Base-by-base conservation (phyloP, 2,888 invertebrate genomes). In the Gari tellinella region DNA sequence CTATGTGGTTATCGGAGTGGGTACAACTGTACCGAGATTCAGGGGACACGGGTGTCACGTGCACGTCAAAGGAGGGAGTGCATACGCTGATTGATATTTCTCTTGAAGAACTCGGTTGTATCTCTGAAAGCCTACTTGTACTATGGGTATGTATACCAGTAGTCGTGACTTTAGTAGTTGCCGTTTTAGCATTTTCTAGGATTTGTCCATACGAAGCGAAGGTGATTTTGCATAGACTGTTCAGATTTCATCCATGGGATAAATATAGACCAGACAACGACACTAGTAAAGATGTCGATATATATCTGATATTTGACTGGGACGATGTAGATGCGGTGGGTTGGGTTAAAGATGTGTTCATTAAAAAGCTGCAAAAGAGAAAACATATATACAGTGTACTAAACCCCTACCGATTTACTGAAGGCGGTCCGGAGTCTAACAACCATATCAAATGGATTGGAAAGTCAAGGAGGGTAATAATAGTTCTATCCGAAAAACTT, bases 151-250 rank as follows among this genome's bases (percentile, higher is more conserved):
- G 38, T 31, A 15, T 66, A 40, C 52, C 17, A 1, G 8, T 62
- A 2, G 14, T 67, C 0, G 21, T 55, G 1, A 12, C 55, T 12
- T 43, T 14, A 3, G 19, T 75, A 1, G 41, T 65, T 17, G 45
- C 48, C 12, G 57, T 63, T 5, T 41, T 55, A 7, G 51, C 79
- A 0, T 77, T 79, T 26, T 81, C 77, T 2, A 72, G 62, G 41
- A 55, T 73, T 15, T 83, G 83, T 55, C 83, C 83, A 0, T 83
- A 83, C 43, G 81, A 81, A 51, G 81, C 83, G 0, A 77, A 77
- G 60, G 83, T 83, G 38, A 53, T 83, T 43, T 7, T 83, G n/a
- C 63, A 72, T 17, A 73, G 60, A 55, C 14, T 81, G 8, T 65
- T 78, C 1, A 45, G 65, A 2, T 63, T 72, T 19, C 73, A 73